phyloP scores from a whole-genome alignment of 2,113 vertebrate species.

The Dasyornis broadbenti region DNA sequence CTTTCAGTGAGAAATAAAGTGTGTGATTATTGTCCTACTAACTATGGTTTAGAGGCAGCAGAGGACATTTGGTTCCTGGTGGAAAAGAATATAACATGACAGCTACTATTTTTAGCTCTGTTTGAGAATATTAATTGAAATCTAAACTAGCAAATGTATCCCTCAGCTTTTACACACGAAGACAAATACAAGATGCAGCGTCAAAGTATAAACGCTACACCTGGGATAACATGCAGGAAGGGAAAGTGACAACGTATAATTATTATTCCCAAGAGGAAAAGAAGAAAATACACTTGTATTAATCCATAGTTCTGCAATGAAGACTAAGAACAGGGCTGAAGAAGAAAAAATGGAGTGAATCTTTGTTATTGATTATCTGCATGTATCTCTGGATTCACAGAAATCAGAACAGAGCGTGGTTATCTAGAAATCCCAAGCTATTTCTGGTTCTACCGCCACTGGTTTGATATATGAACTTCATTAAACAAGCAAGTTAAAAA shows the following conservation, averaged over 20 bases:
- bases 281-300: neutral
- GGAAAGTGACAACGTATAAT: neutral
- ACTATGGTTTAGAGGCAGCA: neutral
- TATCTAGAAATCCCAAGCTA: neutral
- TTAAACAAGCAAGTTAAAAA: neutral
- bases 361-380: neutral
- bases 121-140: slow-evolving; percentile 51
- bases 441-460: neutral
- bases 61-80: slow-evolving; percentile 9
- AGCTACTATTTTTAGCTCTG: slow-evolving; percentile 38
- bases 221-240: neutral
- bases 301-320: neutral
- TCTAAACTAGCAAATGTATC: slow-evolving; percentile 6
- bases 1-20: neutral
- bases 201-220: neutral
- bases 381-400: neutral
- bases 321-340: neutral
- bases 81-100: slow-evolving; percentile 13
- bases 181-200: neutral
- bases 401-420: neutral
- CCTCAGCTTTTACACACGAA: neutral
- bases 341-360: neutral
- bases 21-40: neutral
- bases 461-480: neutral
- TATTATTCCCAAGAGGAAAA: neutral